Evolutionary conservation across 2,113 vertebrate species (phyloP).

Genomic region (Falco punctatus): DNA sequence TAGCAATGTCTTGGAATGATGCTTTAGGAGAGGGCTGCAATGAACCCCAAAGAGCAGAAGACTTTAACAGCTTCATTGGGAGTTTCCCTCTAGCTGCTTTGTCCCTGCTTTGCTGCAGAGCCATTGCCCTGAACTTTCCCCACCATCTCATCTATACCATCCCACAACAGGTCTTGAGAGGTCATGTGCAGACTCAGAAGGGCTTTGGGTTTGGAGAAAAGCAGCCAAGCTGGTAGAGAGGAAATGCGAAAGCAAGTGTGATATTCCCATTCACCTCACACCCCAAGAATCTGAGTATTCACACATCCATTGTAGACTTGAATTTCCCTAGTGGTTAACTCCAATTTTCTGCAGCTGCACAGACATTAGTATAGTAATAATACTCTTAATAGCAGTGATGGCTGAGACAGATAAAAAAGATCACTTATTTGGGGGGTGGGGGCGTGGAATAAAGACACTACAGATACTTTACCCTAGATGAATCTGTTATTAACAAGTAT

Average conservation of each 20-base stretch:
- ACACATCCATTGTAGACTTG: constrained; percentile 24
- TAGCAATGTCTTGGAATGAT: not conserved
- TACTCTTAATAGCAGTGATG: constrained; percentile 34
- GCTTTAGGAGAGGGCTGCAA: not conserved
- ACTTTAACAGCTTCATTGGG: not conserved
- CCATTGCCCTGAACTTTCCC: not conserved
- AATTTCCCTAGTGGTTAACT: constrained; percentile 59
- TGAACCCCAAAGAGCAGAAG: not conserved
- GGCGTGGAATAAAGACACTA: not conserved
- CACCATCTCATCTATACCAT: fast-evolving
- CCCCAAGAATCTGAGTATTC: constrained; percentile 29
- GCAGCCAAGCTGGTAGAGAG: not conserved
- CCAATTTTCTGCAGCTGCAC: constrained; percentile 69
- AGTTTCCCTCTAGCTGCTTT: not conserved
- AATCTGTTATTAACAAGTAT: not conserved
- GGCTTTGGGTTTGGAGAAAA: not conserved
- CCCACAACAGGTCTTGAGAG: not conserved
- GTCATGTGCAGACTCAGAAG: not conserved
- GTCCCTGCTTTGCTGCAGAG: not conserved
- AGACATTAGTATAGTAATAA: constrained; percentile 58
- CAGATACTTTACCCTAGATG: not conserved
- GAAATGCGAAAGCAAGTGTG: not conserved
- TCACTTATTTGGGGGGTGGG: not conserved
- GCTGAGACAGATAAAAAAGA: constrained; percentile 44
- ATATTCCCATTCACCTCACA: constrained; percentile 34